Evolutionary conservation across 2,797 vertebrate genomes (phyloP), one percentile per base, ranked within the genome.

Genomic region (Hydrocynus forskahlii): DNA sequence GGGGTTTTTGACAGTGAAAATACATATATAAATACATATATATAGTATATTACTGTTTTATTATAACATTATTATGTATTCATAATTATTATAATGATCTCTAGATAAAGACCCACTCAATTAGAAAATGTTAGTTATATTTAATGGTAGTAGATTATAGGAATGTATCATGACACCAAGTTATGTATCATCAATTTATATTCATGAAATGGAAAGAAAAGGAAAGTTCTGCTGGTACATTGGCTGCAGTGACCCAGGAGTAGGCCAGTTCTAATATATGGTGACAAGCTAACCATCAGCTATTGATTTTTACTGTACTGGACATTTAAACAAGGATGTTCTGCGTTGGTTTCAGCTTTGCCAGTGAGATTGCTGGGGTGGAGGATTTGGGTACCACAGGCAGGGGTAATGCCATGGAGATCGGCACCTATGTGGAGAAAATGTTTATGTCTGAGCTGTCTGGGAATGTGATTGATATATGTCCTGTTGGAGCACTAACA

Each of bases 391-490:
- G 96, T 79, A 96, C 96, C 75, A 97, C 95, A 0, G 96, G 96
- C 79, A 95, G 96, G 95, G 96, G 96, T 89, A 97, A 97, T 6
- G 95, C 96, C 66, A 95, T 96, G 92, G 94, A 97, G 93, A 97
- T 97, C 83, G 95, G 96, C 75, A 97, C 96, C 60, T 97, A 97
- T 0, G 92, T 97, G 86, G 96, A 98, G 89, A 98, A 96, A 91
- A 97, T 96, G 95, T 96, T 97, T 86, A 97, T 96, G 96, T 97
- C 96, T 0, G 96, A 97, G 89, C 89, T 97, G 67, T 97, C 96
- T 84, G 96, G 96, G 64, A 97, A 97, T 86, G 81, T 97, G 48
- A 97, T 97, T 90, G 96, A 98, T 76, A 95, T 97, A 86, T 98
- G 96, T 78, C 96, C 96, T 68, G 96, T 96, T 25, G 96, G 96